Base-by-base conservation (phyloP, 2,888 invertebrate species). In the Nasonovia ribisnigri region DNA sequence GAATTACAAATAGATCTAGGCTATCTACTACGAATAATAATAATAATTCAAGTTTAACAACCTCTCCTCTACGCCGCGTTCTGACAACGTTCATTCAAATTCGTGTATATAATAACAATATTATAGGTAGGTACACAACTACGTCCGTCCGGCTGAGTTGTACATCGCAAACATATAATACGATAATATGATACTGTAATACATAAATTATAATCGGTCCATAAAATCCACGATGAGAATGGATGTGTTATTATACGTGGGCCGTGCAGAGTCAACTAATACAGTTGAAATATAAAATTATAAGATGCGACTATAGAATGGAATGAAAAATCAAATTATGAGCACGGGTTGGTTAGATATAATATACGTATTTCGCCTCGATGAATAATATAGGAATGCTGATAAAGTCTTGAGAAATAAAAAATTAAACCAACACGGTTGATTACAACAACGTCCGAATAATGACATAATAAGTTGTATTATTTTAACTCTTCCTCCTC, bases 381-480 rank as follows among this genome's bases (percentile, higher is more conserved):
- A 42, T 20, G 10, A n/a, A 42, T 11, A 54, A 54, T 43, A 84
- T 84, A 3, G 4, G 16, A 24, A 42, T 43, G n/a, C 57, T 42
- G 16, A 29, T 67, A 26, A 42, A 84, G 36, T 42, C 51, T 51
- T 42, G 13, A 42, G 24, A 42, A 84, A 57, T 11, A 36, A 43
- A 57, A 57, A 57, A 43, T 60, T 46, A 36, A 87, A 92, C 54
- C 29, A 16, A 36, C 88, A 67, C 42, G 48, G 11, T 67, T n/a
- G 46, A 86, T 87, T 87, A 46, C 84, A 11, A 36, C 54, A 24
- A 84, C 91, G 42, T 0, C 43, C 51, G 91, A 48, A 67, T n/a
- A n/a, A 88, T 92, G 91, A 91, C 36, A 86, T 91, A 91, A 91
- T 91, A 57, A 91, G 57, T 91, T 54, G 42, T 46, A 46, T 77